Percentiles rank a stretch among this genome's conserved stretches.
Evolutionary conservation across 2,113 vertebrate genomes (phyloP).

Genomic region (Dascyllus trimaculatus): DNA sequence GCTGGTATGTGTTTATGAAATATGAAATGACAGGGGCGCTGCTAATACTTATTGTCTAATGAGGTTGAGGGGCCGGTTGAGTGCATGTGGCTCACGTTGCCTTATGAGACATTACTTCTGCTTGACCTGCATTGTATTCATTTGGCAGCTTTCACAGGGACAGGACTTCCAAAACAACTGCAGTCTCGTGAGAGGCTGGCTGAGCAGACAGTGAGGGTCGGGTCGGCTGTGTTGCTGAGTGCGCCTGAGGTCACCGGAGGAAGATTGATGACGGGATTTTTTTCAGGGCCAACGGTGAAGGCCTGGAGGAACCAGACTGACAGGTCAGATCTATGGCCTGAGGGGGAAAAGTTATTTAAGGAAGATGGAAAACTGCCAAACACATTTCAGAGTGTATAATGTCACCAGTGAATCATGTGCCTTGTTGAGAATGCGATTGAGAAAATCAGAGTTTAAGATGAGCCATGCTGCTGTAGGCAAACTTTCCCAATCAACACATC

Average conservation of each 20-base stretch:
- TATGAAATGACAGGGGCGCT: neutral
- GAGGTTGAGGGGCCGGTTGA: constrained; percentile 4
- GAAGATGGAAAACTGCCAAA: constrained; percentile 16
- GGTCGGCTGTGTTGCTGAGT: neutral
- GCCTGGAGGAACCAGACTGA: constrained; percentile 40
- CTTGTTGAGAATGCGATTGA: neutral
- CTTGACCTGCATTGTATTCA: constrained; percentile 57
- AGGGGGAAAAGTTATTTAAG: constrained; percentile 21
- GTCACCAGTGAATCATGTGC: constrained; percentile 4
- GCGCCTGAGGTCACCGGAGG: constrained; percentile 9
- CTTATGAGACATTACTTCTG: constrained; percentile 47
- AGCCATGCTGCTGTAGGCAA: neutral
- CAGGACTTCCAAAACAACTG: constrained; percentile 23
- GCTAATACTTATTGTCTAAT: constrained; percentile 46
- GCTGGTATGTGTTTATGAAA: constrained; percentile 15
- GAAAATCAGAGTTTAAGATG: neutral
- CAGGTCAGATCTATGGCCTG: constrained; percentile 3
- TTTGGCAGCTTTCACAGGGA: constrained; percentile 36
- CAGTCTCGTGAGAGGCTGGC: constrained; percentile 10
- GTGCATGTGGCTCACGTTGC: constrained; percentile 1
- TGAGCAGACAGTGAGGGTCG: neutral
- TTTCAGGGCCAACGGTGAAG: constrained; percentile 15
- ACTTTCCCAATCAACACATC: neutral
- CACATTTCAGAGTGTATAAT: neutral
- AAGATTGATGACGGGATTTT: constrained; percentile 27